These are phyloP conservation scores for Melinopterus prodromus DNA, from an alignment of 2,888 invertebrate species.

Conservation along the genomic window DNA sequence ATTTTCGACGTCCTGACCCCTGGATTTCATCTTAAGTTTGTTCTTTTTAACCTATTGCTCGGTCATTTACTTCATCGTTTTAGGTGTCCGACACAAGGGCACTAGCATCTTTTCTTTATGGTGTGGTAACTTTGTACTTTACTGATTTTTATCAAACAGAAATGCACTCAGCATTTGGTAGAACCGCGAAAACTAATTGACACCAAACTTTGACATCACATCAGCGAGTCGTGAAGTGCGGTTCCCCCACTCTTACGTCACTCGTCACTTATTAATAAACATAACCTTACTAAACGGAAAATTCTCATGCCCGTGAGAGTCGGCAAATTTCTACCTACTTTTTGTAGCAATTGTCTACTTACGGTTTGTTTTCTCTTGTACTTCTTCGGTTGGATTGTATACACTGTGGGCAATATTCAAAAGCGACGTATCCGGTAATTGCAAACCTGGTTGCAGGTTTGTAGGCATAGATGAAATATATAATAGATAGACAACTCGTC, in stretches of 20 bases:
- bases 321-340: background rate
- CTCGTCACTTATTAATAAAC: background rate
- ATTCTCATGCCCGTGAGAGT: background rate
- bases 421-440: slow-evolving; percentile 6
- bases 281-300: background rate
- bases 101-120: background rate
- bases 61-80: background rate
- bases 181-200: background rate
- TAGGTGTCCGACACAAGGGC: background rate
- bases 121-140: background rate
- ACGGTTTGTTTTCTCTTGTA: background rate
- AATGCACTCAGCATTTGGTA: background rate
- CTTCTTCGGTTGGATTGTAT: background rate
- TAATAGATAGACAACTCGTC: too few relatives aligned
- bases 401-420: background rate
- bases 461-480: too few relatives aligned
- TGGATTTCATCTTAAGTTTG: slow-evolving; percentile 40
- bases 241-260: background rate
- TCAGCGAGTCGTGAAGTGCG: background rate
- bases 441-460: background rate
- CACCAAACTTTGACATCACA: slow-evolving; percentile 4
- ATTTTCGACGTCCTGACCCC: slow-evolving; percentile 43
- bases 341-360: background rate
- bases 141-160: background rate
- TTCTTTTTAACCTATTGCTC: background rate